Evolutionary conservation across 2,888 invertebrate genomes (phyloP), one percentile per base, ranked within the genome.

Genomic region (Clitarchus hookeri): DNA sequence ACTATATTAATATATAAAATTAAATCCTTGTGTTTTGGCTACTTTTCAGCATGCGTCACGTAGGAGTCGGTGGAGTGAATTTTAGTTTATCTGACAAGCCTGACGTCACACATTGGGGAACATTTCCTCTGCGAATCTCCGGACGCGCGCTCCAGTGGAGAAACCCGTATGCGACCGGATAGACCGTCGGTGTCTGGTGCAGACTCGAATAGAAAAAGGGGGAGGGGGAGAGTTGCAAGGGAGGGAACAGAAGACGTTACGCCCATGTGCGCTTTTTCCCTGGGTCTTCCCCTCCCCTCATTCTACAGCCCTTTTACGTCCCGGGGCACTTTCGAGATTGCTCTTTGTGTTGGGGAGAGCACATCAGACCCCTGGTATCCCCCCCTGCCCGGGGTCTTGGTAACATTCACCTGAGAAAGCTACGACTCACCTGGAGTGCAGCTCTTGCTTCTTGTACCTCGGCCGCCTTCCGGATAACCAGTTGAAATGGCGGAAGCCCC

Each of bases 291-390:
- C 65, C 65, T 19, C 11, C 16, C 19, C n/a, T n/a, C n/a, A n/a
- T n/a, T n/a, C n/a, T n/a, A 48, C 12, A 9, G 11, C 16, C n/a
- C n/a, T 65, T 65, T 65, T 65, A 65, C 65, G 65, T 65, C 65
- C 65, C 65, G 65, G 65, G 65, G 65, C 65, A 65, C 65, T 65
- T 65, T 65, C 65, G 65, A 65, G 65, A 65, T 65, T 65, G 65
- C 65, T 65, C 65, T 65, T 65, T 65, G 65, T 65, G 65, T 65
- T 23, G 65, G 65, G 65, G 65, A 23, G 65, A 65, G n/a, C n/a
- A 19, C 65, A 19, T 65, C 65, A 65, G 19, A 19, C 23, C 19
- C 65, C 53, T 1, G 36, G 36, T 36, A 53, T 19, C 8, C 53
- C 53, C 53, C 0, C 4, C 53, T 53, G 4, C 53, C 19, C n/a